Evolutionary conservation across 1,140 invertebrate genomes (phyloP), one percentile per base, ranked within the genome.

Genomic region (Meloidogyne chitwoodi): DNA sequence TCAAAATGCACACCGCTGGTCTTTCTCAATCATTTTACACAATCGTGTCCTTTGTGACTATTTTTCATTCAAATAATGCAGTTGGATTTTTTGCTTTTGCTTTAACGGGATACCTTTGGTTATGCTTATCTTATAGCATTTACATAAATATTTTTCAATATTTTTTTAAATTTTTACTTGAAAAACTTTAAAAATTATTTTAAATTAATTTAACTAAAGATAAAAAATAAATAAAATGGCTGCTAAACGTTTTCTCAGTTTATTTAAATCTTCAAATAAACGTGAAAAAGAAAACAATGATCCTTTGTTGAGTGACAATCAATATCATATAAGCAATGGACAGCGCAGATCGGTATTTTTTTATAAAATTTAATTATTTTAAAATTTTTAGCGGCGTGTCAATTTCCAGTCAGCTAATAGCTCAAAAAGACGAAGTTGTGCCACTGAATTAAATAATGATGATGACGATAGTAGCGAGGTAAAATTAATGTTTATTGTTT

Each of bases 161-260:
- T 3, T 3, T 31, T 31, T 31, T 31, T 3, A 31, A 31, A 31
- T 31, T 31, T 31, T 31, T 31, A 31, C 6, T 31, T 31, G 6
- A 31, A 2, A 31, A 31, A 31, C 2, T 6, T 41, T 11, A 4
- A 41, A 12, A 41, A 41, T 41, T 41, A 12, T 48, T 48, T 48
- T 48, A 16, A 4, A 19, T 48, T 48, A 31, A 31, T 48, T 19
- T 19, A 41, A 14, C 11, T 41, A 41, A 41, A 41, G 16, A 19
- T 48, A 19, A 41, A 8, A 41, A 12, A 12, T 41, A 41, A 48
- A 48, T 19, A 1, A 65, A 19, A 31, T 65, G 27, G 31, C 31
- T 65, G 16, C 27, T 65, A n/a, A 31, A 65, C 62, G 24, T 5
- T 65, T 71, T 98, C 16, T 90, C 96, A 68, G 92, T 98, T 82